Base-by-base conservation (phyloP, 2,113 vertebrate genomes). In the Australoheros scitulus region DNA sequence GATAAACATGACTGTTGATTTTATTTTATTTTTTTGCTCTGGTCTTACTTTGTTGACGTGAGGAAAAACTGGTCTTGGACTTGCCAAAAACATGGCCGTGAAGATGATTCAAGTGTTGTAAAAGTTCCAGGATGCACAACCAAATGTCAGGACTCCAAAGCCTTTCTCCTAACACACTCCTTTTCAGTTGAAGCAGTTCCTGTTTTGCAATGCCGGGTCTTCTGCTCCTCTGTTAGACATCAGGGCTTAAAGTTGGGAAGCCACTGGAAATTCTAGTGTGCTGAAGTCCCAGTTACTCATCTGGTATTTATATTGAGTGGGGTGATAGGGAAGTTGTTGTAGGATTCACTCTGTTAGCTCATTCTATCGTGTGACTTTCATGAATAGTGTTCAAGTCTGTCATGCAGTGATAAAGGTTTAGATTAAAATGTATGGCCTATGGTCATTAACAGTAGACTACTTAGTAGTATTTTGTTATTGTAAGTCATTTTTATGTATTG, bases 341-440 rank as follows among this genome's bases (percentile, higher is more conserved):
- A 17, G 3, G 32, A 82, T 41, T 56, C 3, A 11, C 64, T 24
- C 36, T 6, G 20, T 50, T 17, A 24, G 14, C 13, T 32, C 1
- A 10, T 11, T 80, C 3, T 20, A 47, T 63, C 17, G 10, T 81
- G 24, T 24, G 26, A 55, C 4, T 34, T 22, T 3, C 38, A 52
- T 74, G 11, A 41, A 24, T 76, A 14, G 47, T 80, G 26, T 56
- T 64, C 6, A 77, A 58, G 79, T 77, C 57, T 83, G 76, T 83
- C 74, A 38, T 60, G 55, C 56, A 10, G 34, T 63, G 76, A 88
- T 87, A 76, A 29, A 9, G 59, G 26, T 24, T 59, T 65, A 38
- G 61, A 43, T 63, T 60, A 29, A 47, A 72, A 56, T 72, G 92
- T 93, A 92, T 86, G 91, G 78, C 91, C 91, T 76, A 76, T 92